These are phyloP conservation scores for Anniella stebbinsi DNA, from an alignment of 2,797 vertebrate genomes.

Conservation along the genomic window DNA sequence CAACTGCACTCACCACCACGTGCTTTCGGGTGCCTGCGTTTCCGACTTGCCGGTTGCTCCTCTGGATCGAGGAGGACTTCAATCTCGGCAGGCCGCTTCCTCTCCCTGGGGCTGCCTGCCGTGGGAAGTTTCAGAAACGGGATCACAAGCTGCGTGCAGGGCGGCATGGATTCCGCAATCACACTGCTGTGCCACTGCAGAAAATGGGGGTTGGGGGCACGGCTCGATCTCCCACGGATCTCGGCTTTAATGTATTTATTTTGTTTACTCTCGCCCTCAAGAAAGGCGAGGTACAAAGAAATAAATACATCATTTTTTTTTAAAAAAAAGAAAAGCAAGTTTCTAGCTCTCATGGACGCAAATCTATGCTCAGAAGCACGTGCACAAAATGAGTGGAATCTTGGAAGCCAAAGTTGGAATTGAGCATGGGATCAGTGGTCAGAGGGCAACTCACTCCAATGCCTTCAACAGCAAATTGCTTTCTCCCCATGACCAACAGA, in stretches of 20 bases:
- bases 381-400: not conserved
- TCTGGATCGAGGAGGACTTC: constrained; percentile 75
- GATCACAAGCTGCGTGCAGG: not conserved
- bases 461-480: not conserved
- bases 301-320: too few species aligned
- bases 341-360: not conserved
- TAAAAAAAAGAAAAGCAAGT: not conserved
- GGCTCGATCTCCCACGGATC: too few species aligned
- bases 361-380: not conserved
- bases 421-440: too few species aligned
- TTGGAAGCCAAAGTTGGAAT: not conserved
- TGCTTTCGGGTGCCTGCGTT: constrained; percentile 58
- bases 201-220: not conserved
- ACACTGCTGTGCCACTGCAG: not conserved
- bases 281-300: too few species aligned
- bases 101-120: not conserved
- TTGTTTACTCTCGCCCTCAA: too few species aligned
- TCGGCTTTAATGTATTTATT: not conserved
- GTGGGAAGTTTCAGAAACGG: constrained; percentile 10
- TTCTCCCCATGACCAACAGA: too few species aligned
- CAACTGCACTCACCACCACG: constrained; percentile 64
- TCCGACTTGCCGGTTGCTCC: constrained; percentile 59
- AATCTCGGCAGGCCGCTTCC: constrained; percentile 66
- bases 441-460: not conserved
- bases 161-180: fast-evolving